Evolutionary conservation across 92 coral and sea anemone species (phyloP).

Genomic region (Hydrozoanthus gracilis): DNA sequence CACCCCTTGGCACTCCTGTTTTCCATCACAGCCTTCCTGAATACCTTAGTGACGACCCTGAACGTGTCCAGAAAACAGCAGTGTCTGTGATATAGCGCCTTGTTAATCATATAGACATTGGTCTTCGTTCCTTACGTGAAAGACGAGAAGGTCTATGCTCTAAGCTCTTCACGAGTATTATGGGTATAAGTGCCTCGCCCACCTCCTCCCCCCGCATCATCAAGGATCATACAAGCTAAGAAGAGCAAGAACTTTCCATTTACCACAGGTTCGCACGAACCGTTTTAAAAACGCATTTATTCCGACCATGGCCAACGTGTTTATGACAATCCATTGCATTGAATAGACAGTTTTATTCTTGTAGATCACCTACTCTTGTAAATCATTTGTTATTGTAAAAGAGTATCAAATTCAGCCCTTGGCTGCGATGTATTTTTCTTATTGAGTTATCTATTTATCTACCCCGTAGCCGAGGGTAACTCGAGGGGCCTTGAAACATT

Average conservation of each 20-base stretch:
- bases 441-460: too few species aligned
- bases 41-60: too few species aligned
- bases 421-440: too few species aligned
- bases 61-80: too few species aligned
- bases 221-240: not conserved
- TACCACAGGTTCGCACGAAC: not conserved
- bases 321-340: not conserved
- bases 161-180: not conserved
- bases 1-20: too few species aligned
- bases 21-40: too few species aligned
- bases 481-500: too few species aligned
- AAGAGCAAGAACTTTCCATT: not conserved
- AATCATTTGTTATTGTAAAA: slow-evolving; percentile 5
- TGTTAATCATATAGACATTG: too few species aligned
- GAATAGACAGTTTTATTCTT: not conserved
- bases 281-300: slow-evolving; percentile 17
- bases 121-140: too few species aligned
- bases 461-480: too few species aligned
- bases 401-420: not conserved
- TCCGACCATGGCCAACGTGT: slow-evolving; percentile 11
- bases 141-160: not conserved
- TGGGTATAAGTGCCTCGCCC: not conserved
- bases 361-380: not conserved
- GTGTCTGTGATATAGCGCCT: too few species aligned
- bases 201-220: not conserved